phyloP scores from a whole-genome alignment of 2,888 invertebrate species.

The Embidobia sp. region DNA sequence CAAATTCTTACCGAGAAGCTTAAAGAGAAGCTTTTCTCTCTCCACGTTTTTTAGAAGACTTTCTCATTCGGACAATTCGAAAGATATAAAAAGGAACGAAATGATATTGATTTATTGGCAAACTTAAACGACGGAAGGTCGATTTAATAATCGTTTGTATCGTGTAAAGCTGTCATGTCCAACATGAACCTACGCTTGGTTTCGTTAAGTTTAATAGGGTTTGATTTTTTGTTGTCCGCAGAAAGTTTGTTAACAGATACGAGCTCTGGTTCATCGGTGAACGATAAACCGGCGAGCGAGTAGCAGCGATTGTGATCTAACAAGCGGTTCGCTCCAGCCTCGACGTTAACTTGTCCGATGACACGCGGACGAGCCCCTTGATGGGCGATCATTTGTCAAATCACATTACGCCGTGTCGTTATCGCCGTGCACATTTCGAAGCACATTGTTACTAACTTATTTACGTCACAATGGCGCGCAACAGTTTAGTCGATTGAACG shows the following conservation, averaged over 20 bases:
- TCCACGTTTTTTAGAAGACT: too few species aligned
- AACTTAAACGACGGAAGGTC: too few species aligned
- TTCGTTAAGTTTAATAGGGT: too few species aligned
- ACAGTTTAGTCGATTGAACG: slow-evolving; percentile 28
- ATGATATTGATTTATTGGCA: too few species aligned
- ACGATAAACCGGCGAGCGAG: slow-evolving; percentile 38
- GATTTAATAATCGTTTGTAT: too few species aligned
- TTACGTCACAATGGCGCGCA: slow-evolving; percentile 40
- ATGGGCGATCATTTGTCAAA: slow-evolving; percentile 60
- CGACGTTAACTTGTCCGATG: slow-evolving; percentile 49
- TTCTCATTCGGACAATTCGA: too few species aligned
- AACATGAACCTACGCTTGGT: too few species aligned
- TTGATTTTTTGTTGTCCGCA: neutral
- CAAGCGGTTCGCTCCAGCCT: slow-evolving; percentile 41
- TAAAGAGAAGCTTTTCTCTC: too few species aligned
- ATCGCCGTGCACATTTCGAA: slow-evolving; percentile 50
- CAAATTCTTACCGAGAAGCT: too few species aligned
- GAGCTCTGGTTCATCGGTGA: slow-evolving; percentile 17
- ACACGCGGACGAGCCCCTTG: slow-evolving; percentile 58
- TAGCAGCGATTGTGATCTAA: slow-evolving; percentile 54
- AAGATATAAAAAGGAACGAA: too few species aligned
- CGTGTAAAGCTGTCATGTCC: too few species aligned
- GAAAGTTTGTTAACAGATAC: slow-evolving; percentile 18
- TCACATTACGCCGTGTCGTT: slow-evolving; percentile 56
- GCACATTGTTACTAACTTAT: slow-evolving; percentile 47